Base-by-base conservation (phyloP, 1,140 invertebrate genomes). In the Samia ricini region DNA sequence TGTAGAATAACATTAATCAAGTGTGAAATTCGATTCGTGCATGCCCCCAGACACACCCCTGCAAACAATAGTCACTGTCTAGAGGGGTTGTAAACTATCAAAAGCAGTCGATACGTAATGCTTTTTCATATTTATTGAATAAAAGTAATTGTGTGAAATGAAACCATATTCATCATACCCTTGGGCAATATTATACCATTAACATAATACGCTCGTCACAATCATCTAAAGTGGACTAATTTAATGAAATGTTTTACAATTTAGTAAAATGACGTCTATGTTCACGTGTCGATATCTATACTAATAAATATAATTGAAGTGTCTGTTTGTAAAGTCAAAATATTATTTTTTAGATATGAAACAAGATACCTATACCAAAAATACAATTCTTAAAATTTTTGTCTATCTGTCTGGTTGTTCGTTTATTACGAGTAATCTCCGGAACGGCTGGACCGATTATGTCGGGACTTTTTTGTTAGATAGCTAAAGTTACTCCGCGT, bases 1-100 rank as follows among this genome's bases (percentile, higher is more conserved):
- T 42, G n/a, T 12, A 42, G 12, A 42, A 12, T 12, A 15, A 42
- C 55, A 56, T 56, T 56, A 56, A 56, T 56, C 55, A 56, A 33
- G 24, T 56, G 55, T 19, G 52, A 55, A 55, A 55, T 23, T 55
- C 21, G 24, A 55, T n/a, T 24, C 52, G 52, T 55, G 52, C 52
- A 22, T 10, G 21, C 52, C 22, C 52, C 18, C 15, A 12, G 6
- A 23, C 6, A 20, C 8, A 52, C 22, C 52, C 52, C 24, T 24
- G 24, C 52, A 55, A 55, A 55, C 21, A 55, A 55, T 12, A 52
- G 10, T 12, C 33, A 15, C 33, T 12, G 0, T 15, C 33, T 15
- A 42, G 33, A 42, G 33, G 33, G 33, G 33, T 42, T 42, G 10
- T 15, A 12, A 15, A 15, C 15, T 42, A 42, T 42, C 24, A 56